Percentiles rank a stretch among this genome's conserved stretches.
Evolutionary conservation across 2,888 invertebrate genomes (phyloP).

Genomic region (Autographa gamma): DNA sequence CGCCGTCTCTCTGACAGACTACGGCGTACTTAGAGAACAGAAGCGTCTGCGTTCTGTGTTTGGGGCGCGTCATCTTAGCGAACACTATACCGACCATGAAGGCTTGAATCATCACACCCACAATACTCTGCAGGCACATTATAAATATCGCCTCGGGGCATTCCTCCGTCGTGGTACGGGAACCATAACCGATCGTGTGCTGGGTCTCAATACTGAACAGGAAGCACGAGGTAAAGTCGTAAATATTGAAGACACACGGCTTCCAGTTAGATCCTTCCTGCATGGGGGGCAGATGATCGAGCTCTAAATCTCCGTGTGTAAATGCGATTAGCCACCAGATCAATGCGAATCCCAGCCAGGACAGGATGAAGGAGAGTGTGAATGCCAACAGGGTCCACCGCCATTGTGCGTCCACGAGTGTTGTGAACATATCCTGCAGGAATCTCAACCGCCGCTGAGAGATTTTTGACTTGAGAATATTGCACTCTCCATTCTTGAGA

Average conservation of each 20-base stretch:
- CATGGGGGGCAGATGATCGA: conserved; percentile 88
- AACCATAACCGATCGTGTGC: conserved; percentile 96
- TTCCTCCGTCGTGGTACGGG: conserved; percentile 95
- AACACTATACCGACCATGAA: conserved; percentile 95
- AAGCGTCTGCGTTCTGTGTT: conserved; percentile 96
- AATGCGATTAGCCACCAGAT: conserved; percentile 96
- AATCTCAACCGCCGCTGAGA: conserved; percentile 94
- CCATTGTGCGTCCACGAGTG: conserved; percentile 97
- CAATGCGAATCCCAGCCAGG: conserved; percentile 95
- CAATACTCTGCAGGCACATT: conserved; percentile 96
- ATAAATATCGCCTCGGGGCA: conserved; percentile 97
- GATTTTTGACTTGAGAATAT: conserved; percentile 96
- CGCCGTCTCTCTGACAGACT: conserved; percentile 95
- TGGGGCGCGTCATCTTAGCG: conserved; percentile 97
- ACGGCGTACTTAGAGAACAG: conserved; percentile 95
- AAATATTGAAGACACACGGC: conserved; percentile 94
- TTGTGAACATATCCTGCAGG: conserved; percentile 95
- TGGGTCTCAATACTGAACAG: conserved; percentile 98
- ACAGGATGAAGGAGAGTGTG: conserved; percentile 94
- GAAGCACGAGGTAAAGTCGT: conserved; percentile 95
- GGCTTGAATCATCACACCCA: conserved; percentile 95
- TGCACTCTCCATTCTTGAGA: conserved; percentile 98
- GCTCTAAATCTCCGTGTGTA: conserved; percentile 94
- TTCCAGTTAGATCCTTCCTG: conserved; percentile 89
- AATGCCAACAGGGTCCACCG: conserved; percentile 96